Conservation (phyloP, 1,140 invertebrate species). For the Chionoecetes opilio region DNA sequence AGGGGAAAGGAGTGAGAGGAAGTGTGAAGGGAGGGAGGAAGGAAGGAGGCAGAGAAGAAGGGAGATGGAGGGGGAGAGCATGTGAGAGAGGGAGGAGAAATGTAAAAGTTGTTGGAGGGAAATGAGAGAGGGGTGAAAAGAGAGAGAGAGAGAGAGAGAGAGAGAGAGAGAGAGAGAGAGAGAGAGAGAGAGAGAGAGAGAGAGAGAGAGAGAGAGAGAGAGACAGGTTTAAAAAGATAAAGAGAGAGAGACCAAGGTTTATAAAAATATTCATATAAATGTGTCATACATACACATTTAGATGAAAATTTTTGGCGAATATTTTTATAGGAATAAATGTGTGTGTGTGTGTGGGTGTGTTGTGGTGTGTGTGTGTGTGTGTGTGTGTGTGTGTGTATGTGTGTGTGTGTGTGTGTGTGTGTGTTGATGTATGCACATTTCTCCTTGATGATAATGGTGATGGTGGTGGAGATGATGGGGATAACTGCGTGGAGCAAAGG, state of each 20-base stretch:
- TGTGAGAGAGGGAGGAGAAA: not conserved
- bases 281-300: no score
- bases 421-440: not conserved
- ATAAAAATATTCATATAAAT: no score
- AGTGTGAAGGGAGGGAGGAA: not conserved
- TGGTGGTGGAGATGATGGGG: no score
- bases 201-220: not conserved
- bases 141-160: slow-evolving; percentile 18
- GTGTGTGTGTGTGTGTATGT: slow-evolving; percentile 23
- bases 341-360: no score
- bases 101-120: not conserved
- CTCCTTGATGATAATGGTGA: not conserved
- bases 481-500: no score
- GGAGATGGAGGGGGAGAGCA: no score
- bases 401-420: not conserved
- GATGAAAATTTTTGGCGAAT: no score
- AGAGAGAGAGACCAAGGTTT: not conserved
- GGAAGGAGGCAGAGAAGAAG: not conserved
- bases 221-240: not conserved
- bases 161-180: slow-evolving; percentile 18
- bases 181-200: slow-evolving; percentile 8
- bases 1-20: not conserved
- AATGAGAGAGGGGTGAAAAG: not conserved
- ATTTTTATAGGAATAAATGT: no score
- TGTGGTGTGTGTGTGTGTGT: no score